These are phyloP conservation scores for Oncorhynchus keta DNA, from an alignment of 2,113 vertebrate species.

Conservation along the genomic window DNA sequence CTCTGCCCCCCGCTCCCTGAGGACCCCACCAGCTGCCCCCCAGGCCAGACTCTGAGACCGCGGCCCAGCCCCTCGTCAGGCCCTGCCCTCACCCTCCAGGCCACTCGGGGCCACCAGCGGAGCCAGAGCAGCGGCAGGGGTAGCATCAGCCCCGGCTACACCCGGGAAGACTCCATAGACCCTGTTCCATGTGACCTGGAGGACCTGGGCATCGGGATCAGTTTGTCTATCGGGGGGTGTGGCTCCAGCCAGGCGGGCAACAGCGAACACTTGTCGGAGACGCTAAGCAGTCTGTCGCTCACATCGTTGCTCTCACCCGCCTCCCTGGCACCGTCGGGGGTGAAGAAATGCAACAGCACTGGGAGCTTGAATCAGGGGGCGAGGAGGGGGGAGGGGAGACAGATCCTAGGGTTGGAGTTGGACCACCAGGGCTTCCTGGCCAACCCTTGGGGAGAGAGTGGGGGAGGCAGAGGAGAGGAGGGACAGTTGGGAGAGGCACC, in stretches of 20 bases:
- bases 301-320: constrained; percentile 76
- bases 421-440: constrained; percentile 68
- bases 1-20: constrained; percentile 42
- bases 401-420: constrained; percentile 63
- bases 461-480: constrained; percentile 45
- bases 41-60: constrained; percentile 65
- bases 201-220: constrained; percentile 80
- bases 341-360: constrained; percentile 92
- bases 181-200: constrained; percentile 88
- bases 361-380: constrained; percentile 82
- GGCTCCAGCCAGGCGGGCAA: constrained; percentile 78
- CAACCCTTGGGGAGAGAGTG: constrained; percentile 63
- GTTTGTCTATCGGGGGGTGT: constrained; percentile 69
- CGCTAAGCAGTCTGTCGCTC: constrained; percentile 90
- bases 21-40: constrained; percentile 45
- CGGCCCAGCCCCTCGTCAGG: constrained; percentile 48
- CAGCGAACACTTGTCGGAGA: constrained; percentile 90
- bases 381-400: constrained; percentile 59
- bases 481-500: constrained; percentile 36
- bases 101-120: constrained; percentile 85
- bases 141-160: constrained; percentile 86
- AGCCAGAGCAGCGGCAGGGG: constrained; percentile 92
- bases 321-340: constrained; percentile 62
- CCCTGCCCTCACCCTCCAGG: constrained; percentile 74
- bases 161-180: constrained; percentile 88